A percentile compares a stretch with the other conserved stretches of the same genome.
phyloP scores from a whole-genome alignment of 1,140 invertebrate species.

The Magallana ariakensis region DNA sequence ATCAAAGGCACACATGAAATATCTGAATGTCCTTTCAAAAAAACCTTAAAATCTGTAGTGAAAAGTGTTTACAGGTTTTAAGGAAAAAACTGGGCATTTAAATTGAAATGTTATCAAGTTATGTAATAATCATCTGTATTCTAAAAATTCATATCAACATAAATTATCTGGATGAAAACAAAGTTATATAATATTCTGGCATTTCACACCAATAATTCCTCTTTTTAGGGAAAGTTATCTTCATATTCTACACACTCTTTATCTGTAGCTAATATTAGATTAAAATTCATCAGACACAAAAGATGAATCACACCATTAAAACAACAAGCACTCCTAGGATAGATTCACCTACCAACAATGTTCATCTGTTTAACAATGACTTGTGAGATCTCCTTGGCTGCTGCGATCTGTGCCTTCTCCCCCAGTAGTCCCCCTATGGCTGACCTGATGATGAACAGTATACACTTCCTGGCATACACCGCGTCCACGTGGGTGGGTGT shows the following conservation, averaged over 20 bases:
- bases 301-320: background rate
- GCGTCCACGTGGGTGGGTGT: constrained; percentile 97
- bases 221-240: too few relatives aligned
- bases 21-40: too few relatives aligned
- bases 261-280: background rate
- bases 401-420: constrained; percentile 96
- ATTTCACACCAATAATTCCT: too few relatives aligned
- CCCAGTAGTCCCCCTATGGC: constrained; percentile 95
- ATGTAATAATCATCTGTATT: too few relatives aligned
- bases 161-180: too few relatives aligned
- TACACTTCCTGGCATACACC: constrained; percentile 98
- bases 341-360: constrained; percentile 72
- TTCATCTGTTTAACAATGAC: constrained; percentile 97
- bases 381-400: constrained; percentile 94
- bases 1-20: background rate
- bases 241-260: too few relatives aligned
- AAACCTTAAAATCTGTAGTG: too few relatives aligned
- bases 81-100: too few relatives aligned
- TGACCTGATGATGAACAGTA: constrained; percentile 95
- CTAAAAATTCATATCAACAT: too few relatives aligned
- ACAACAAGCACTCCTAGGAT: background rate
- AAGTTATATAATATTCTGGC: too few relatives aligned
- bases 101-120: too few relatives aligned
- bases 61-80: too few relatives aligned
- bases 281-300: background rate